Evolutionary conservation across 53 echinoderm and acorn worm species (phyloP).

Genomic region (Mesocentrotus franciscanus): DNA sequence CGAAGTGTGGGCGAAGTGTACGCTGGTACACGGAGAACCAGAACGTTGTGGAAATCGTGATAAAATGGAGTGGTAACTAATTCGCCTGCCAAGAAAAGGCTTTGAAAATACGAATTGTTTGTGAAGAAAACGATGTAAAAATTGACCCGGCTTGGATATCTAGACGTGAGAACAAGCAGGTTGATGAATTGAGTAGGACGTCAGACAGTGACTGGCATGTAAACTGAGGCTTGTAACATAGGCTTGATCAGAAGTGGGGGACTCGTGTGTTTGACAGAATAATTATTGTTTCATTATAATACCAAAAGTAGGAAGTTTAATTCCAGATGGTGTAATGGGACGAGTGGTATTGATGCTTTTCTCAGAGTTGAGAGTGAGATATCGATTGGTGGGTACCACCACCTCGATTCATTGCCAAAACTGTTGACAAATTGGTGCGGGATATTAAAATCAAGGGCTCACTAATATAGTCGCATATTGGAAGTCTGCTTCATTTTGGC

Average conservation of each 20-base stretch:
- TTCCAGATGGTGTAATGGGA: constrained; percentile 18
- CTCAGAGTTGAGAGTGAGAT: background rate
- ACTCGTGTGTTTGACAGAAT: constrained; percentile 14
- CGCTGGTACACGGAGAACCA: background rate
- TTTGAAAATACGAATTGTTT: too few relatives aligned
- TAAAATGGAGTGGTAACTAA: too few relatives aligned
- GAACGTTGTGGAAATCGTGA: background rate
- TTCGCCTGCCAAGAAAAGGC: too few relatives aligned
- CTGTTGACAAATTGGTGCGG: constrained; percentile 8
- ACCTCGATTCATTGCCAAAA: constrained; percentile 2
- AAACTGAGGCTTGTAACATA: background rate
- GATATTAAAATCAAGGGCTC: constrained; percentile 3
- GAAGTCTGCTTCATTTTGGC: constrained; percentile 23
- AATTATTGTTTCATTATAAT: constrained; percentile 24
- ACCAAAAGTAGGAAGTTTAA: too few relatives aligned
- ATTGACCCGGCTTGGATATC: background rate
- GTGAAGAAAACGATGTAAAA: too few relatives aligned
- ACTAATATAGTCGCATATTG: constrained; percentile 13
- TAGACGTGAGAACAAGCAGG: background rate
- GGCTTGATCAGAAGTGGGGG: constrained; percentile 37
- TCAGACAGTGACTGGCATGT: constrained; percentile 27
- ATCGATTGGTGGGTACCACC: constrained; percentile 23
- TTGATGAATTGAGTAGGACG: constrained; percentile 37
- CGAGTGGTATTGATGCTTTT: background rate
- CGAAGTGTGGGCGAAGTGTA: too few relatives aligned